Evolutionary conservation across 37 sponge, comb jelly and placozoan genomes (phyloP).

Genomic region (Lycopodina hypogea): DNA sequence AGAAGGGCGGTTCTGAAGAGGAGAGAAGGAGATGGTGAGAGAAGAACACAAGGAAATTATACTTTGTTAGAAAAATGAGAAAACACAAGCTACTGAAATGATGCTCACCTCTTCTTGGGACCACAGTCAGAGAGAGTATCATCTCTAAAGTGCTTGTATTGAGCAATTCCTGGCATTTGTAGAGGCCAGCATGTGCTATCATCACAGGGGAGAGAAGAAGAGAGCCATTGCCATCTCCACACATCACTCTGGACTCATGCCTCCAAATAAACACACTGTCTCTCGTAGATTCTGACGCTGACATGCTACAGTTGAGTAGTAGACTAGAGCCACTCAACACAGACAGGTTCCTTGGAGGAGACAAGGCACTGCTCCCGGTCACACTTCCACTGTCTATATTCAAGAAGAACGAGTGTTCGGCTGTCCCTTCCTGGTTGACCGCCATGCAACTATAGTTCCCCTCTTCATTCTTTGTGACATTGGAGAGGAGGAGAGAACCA

Average conservation of each 20-base stretch:
- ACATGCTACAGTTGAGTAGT: background rate
- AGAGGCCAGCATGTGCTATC: background rate
- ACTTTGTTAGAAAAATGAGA: background rate
- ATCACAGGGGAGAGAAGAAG: background rate
- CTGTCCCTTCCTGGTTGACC: constrained; percentile 4
- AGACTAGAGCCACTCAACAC: background rate
- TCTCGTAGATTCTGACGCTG: background rate
- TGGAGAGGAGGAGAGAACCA: constrained; percentile 8
- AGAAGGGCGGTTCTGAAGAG: constrained; percentile 29
- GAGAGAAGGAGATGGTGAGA: background rate
- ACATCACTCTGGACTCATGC: background rate
- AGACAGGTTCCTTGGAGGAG: background rate
- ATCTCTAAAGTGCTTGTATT: background rate
- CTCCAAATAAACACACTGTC: background rate
- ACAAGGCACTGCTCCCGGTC: background rate
- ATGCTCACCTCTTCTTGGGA: constrained; percentile 5
- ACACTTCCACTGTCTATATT: background rate
- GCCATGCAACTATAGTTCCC: constrained; percentile 22
- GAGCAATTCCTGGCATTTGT: constrained; percentile 10
- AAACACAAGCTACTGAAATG: too few relatives aligned
- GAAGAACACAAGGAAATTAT: too few relatives aligned
- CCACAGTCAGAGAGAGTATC: background rate
- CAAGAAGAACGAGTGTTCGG: background rate
- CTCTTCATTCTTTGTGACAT: background rate
- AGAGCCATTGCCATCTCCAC: constrained; percentile 10